phyloP scores from a whole-genome alignment of 2,797 vertebrate species.

The Muraenolepis orangiensis region DNA sequence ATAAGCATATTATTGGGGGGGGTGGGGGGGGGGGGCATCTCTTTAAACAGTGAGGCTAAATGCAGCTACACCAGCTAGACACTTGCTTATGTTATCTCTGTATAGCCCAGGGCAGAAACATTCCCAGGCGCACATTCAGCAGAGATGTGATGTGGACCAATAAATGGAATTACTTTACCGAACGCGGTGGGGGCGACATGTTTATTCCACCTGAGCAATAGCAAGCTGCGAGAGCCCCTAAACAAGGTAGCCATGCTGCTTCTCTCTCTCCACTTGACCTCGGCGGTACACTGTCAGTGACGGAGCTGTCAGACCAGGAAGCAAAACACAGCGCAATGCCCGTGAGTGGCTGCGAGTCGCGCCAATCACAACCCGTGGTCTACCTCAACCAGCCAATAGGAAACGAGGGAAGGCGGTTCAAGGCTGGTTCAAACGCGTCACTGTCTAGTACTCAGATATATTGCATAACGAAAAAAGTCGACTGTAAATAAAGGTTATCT shows the following conservation, averaged over 20 bases:
- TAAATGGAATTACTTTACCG: conserved; percentile 65
- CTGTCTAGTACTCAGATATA: background rate
- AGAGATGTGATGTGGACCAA: background rate
- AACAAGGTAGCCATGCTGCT: conserved; percentile 79
- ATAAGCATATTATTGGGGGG: background rate
- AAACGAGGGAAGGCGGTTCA: conserved; percentile 46
- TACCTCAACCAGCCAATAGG: conserved; percentile 44
- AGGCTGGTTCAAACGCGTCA: no score
- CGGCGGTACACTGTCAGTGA: conserved; percentile 60
- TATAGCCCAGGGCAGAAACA: background rate
- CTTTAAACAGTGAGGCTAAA: background rate
- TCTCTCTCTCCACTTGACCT: conserved; percentile 72
- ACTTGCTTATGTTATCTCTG: background rate
- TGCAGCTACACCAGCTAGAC: background rate
- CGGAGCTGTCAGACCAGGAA: conserved; percentile 62
- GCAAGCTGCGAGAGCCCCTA: conserved; percentile 61
- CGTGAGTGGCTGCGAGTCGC: conserved; percentile 33
- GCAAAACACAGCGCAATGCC: conserved; percentile 2
- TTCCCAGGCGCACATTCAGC: background rate
- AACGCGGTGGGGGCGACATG: conserved; percentile 61
- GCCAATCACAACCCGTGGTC: conserved; percentile 43
- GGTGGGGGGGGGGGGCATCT: background rate
- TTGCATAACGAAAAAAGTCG: background rate
- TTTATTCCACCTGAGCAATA: conserved; percentile 64
- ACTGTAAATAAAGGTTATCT: background rate